Evolutionary conservation across 2,797 vertebrate genomes (phyloP).

Genomic region (Notamacropus eugenii): DNA sequence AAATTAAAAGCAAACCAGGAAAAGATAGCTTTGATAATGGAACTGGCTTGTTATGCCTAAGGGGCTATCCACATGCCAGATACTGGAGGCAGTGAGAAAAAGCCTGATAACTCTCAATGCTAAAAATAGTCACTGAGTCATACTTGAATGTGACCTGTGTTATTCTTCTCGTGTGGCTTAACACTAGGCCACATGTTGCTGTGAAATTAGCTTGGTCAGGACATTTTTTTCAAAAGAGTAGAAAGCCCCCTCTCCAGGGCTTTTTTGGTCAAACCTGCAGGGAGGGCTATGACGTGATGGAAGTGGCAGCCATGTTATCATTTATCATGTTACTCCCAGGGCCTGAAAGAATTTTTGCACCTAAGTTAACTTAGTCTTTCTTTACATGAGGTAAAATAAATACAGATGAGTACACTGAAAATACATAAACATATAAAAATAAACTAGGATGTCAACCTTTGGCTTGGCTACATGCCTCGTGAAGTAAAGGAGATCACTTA

Average conservation of each 20-base stretch:
- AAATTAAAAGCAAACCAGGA: background rate
- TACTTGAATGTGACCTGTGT: conserved; percentile 26
- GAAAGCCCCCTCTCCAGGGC: conserved; percentile 28
- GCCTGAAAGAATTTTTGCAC: background rate
- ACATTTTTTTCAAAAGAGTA: conserved; percentile 9
- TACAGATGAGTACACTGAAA: background rate
- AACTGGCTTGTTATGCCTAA: background rate
- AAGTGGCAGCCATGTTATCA: background rate
- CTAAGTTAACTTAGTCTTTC: background rate
- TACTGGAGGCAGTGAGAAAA: conserved; percentile 15
- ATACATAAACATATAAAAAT: background rate
- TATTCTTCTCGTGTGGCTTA: conserved; percentile 36
- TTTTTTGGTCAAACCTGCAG: background rate
- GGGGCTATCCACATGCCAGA: conserved; percentile 9
- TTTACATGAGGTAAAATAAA: background rate
- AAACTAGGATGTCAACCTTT: background rate
- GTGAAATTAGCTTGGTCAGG: conserved; percentile 17
- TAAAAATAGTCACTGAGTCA: conserved; percentile 37
- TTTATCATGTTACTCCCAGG: background rate
- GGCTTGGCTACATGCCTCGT: background rate
- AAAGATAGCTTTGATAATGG: background rate
- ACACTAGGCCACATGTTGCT: background rate
- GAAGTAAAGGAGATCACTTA: background rate
- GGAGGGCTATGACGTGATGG: background rate
- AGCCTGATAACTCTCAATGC: background rate